These are phyloP conservation scores for Steinernema scapterisci DNA, from an alignment of 2,888 invertebrate genomes.

Conservation along the genomic window DNA sequence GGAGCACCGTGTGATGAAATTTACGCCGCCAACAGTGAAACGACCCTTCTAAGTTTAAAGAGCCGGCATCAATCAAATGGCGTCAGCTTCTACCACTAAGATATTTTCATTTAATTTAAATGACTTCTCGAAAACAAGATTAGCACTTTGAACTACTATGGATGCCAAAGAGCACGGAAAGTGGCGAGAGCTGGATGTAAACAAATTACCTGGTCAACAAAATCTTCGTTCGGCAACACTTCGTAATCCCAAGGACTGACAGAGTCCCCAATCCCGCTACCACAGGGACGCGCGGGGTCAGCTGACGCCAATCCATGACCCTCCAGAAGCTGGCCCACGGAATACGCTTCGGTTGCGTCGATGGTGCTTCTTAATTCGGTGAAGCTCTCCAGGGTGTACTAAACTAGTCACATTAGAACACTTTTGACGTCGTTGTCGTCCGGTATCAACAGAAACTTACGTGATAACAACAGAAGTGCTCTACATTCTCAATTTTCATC, in stretches of 20 bases:
- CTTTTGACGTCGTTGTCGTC: background rate
- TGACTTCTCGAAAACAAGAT: no score
- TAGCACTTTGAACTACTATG: no score
- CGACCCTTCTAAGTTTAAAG: no score
- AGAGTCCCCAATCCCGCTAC: background rate
- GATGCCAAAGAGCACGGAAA: no score
- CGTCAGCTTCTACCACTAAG: no score
- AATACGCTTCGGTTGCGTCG: conserved; percentile 59
- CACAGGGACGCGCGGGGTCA: conserved; percentile 12
- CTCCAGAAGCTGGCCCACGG: conserved; percentile 40
- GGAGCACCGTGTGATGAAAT: no score
- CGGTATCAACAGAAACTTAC: conserved; percentile 36
- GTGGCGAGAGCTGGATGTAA: no score
- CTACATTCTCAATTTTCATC: conserved; percentile 62
- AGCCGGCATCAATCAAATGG: no score
- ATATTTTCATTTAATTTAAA: no score
- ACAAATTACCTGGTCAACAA: conserved; percentile 57
- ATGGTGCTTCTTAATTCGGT: conserved; percentile 63
- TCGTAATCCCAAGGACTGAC: conserved; percentile 66
- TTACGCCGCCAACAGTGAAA: no score
- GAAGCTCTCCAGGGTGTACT: conserved; percentile 66
- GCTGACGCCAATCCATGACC: conserved; percentile 35
- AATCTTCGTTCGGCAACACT: conserved; percentile 56
- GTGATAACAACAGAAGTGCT: conserved; percentile 52
- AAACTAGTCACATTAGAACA: conserved; percentile 33